phyloP scores from a whole-genome alignment of 2,113 vertebrate species.

The Plecotus auritus region DNA sequence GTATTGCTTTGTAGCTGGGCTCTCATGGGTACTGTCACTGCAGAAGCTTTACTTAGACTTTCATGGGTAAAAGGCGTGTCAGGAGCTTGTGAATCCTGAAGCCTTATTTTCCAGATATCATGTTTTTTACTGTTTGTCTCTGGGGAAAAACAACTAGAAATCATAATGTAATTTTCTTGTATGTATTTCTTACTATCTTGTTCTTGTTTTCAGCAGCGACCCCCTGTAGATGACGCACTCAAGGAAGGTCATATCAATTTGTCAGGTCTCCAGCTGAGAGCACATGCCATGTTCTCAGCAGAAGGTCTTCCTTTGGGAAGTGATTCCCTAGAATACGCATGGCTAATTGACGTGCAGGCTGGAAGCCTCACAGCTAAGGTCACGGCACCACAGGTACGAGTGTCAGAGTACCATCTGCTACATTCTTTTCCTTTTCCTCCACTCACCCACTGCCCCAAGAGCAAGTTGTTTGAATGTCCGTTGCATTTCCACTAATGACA shows the following conservation, averaged over 20 bases:
- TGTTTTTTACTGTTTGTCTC: background rate
- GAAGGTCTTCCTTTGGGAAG: slow-evolving; percentile 92
- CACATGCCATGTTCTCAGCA: slow-evolving; percentile 97
- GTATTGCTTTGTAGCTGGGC: background rate
- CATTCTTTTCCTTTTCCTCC: background rate
- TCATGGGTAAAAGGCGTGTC: background rate
- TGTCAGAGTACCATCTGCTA: background rate
- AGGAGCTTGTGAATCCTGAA: background rate
- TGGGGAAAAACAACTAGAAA: background rate
- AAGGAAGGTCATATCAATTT: slow-evolving; percentile 95
- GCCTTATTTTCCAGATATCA: background rate
- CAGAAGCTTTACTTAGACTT: background rate
- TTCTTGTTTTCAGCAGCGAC: slow-evolving; percentile 82
- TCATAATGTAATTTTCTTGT: background rate
- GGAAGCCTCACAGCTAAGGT: slow-evolving; percentile 94
- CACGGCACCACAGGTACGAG: slow-evolving; percentile 92
- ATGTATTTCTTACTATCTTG: background rate
- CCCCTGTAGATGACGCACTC: slow-evolving; percentile 90
- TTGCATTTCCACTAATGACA: background rate
- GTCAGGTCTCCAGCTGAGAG: slow-evolving; percentile 95
- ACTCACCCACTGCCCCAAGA: background rate
- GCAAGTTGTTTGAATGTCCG: background rate
- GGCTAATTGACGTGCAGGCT: slow-evolving; percentile 96
- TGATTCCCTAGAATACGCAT: slow-evolving; percentile 95
- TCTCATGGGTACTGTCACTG: background rate